Evolutionary conservation across 2,113 vertebrate genomes (phyloP).

Genomic region (Planiliza haematocheilus): DNA sequence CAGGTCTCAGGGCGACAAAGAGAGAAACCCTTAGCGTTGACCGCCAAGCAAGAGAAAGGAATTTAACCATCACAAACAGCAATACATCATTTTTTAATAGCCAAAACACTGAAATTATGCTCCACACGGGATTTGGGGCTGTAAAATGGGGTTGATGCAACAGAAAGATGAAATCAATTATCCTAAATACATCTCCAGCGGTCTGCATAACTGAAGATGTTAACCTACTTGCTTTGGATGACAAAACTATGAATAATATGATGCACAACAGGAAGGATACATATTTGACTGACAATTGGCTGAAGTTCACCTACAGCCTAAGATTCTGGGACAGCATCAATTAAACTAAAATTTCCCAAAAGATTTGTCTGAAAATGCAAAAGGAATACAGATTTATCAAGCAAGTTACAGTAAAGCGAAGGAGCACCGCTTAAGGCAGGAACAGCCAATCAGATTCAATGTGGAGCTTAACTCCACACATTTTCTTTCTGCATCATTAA

Average conservation of each 20-base stretch:
- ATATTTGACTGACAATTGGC: not conserved
- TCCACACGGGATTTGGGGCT: constrained; percentile 46
- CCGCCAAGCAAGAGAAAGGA: constrained; percentile 37
- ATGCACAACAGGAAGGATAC: constrained; percentile 8
- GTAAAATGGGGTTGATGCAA: constrained; percentile 39
- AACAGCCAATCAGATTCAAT: no score
- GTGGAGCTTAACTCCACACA: no score
- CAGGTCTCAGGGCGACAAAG: constrained; percentile 49
- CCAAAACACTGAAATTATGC: constrained; percentile 58
- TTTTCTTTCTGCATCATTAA: no score
- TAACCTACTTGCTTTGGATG: constrained; percentile 1
- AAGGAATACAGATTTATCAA: not conserved
- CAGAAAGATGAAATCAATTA: constrained; percentile 41
- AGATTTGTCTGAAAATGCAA: not conserved
- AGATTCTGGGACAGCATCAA: not conserved
- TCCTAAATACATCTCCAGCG: constrained; percentile 43
- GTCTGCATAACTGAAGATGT: constrained; percentile 8
- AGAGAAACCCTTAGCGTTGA: constrained; percentile 44
- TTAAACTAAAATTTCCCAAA: not conserved
- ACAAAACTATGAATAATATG: constrained; percentile 6
- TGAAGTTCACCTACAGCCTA: not conserved
- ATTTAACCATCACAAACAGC: constrained; percentile 50
- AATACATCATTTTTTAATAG: constrained; percentile 59
- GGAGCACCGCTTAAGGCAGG: not conserved
- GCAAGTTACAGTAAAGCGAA: not conserved